These are phyloP conservation scores for Oryzias dopingdopingensis DNA, from an alignment of 2,797 vertebrate species.

Conservation along the genomic window DNA sequence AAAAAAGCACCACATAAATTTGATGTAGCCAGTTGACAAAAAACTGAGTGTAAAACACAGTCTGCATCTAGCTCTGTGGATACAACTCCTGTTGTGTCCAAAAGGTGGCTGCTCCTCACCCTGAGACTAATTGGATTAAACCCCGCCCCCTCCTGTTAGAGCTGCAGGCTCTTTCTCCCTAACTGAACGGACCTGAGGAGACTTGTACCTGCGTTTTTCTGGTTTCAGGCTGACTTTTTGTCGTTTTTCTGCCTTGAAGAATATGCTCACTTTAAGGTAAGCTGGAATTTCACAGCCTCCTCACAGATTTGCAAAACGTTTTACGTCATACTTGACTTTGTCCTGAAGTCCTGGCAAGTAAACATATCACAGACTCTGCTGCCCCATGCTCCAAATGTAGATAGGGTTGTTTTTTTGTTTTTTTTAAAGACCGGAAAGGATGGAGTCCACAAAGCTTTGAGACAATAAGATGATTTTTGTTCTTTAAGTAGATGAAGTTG, in stretches of 20 bases:
- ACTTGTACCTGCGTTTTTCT: background rate
- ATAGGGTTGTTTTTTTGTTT: too few relatives aligned
- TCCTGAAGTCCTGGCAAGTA: background rate
- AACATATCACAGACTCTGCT: too few relatives aligned
- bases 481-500: background rate
- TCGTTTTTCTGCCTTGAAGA: background rate
- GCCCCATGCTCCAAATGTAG: too few relatives aligned
- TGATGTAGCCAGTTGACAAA: too few relatives aligned
- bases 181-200: constrained; percentile 6
- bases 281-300: constrained; percentile 3
- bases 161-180: constrained; percentile 17
- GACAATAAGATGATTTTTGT: background rate
- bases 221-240: background rate
- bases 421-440: too few relatives aligned
- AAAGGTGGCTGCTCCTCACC: constrained; percentile 21
- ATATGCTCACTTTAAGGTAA: constrained; percentile 24
- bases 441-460: background rate
- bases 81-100: background rate
- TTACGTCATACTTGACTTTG: background rate
- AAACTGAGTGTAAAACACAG: too few relatives aligned
- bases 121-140: constrained; percentile 52
- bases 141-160: constrained; percentile 21
- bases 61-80: too few relatives aligned
- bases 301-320: too few relatives aligned
- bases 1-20: too few relatives aligned